A percentile compares a stretch with the other conserved stretches of the same genome.
Conservation (phyloP, 2,113 vertebrate species). For the Crotalus viridis region DNA sequence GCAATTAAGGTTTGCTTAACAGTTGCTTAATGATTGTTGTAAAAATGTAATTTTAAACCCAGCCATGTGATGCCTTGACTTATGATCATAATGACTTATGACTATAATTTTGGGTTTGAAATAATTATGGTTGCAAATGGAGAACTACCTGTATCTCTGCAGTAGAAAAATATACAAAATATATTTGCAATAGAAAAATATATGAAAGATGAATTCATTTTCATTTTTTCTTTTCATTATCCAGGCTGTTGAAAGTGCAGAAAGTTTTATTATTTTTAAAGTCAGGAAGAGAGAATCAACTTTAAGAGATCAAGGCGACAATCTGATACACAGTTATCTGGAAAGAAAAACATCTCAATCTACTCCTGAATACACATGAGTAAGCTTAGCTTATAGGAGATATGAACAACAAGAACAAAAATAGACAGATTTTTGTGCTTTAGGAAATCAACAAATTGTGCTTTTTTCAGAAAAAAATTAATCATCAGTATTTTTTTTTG, state of each 20-base stretch:
- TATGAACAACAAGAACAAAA: background rate
- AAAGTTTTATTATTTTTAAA: background rate
- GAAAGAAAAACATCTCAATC: background rate
- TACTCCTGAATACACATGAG: background rate
- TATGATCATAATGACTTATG: background rate
- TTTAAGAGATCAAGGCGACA: background rate
- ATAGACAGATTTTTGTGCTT: background rate
- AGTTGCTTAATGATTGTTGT: background rate
- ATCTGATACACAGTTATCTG: background rate
- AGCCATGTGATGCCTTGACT: background rate
- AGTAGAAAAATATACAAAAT: background rate
- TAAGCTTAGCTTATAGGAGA: background rate
- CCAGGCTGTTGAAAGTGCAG: background rate
- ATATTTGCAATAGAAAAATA: background rate
- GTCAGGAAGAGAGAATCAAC: background rate
- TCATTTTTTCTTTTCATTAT: background rate
- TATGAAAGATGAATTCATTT: background rate
- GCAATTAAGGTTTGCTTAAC: background rate
- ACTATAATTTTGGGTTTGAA: background rate
- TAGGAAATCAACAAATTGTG: constrained; percentile 22
- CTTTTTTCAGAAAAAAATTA: constrained; percentile 5
- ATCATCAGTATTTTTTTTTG: background rate
- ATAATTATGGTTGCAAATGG: background rate
- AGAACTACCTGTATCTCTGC: background rate
- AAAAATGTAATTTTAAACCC: background rate